These are phyloP conservation scores for Tragulus kanchil DNA, from an alignment of 2,113 vertebrate genomes.

Conservation along the genomic window DNA sequence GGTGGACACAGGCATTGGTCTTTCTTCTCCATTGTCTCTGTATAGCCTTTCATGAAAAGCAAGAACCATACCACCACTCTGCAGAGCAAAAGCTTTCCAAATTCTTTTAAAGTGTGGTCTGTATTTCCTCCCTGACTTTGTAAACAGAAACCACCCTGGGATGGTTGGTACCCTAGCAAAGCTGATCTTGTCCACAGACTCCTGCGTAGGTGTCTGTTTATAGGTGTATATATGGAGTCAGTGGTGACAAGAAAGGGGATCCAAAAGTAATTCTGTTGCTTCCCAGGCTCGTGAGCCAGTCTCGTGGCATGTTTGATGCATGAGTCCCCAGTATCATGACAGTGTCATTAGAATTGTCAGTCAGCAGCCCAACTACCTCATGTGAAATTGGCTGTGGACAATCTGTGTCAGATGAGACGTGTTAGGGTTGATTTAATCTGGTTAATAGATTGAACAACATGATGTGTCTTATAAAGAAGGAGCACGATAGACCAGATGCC, in stretches of 20 bases:
- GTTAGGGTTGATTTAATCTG: slow-evolving; percentile 54
- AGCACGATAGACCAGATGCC: slow-evolving; percentile 75
- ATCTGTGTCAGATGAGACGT: slow-evolving; percentile 66
- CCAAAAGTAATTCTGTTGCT: neutral
- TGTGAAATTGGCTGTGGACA: slow-evolving; percentile 80
- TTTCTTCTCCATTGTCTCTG: slow-evolving; percentile 10
- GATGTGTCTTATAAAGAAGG: slow-evolving; percentile 64
- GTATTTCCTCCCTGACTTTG: slow-evolving; percentile 4
- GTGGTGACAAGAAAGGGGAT: neutral
- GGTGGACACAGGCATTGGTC: neutral
- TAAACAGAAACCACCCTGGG: slow-evolving; percentile 27
- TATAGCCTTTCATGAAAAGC: slow-evolving; percentile 55
- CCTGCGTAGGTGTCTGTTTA: neutral
- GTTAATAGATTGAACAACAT: slow-evolving; percentile 47
- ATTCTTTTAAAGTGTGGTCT: slow-evolving; percentile 31
- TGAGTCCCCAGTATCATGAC: slow-evolving; percentile 43
- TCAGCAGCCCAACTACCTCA: slow-evolving; percentile 84
- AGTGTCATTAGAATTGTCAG: slow-evolving; percentile 72
- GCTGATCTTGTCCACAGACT: neutral
- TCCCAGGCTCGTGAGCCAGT: slow-evolving; percentile 42
- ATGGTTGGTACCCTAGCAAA: neutral
- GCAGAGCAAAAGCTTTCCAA: neutral
- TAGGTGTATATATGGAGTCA: neutral
- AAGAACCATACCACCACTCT: neutral
- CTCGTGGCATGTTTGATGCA: slow-evolving; percentile 34